Evolutionary conservation across 2,888 invertebrate genomes (phyloP).

Genomic region (Brenthis hecate): DNA sequence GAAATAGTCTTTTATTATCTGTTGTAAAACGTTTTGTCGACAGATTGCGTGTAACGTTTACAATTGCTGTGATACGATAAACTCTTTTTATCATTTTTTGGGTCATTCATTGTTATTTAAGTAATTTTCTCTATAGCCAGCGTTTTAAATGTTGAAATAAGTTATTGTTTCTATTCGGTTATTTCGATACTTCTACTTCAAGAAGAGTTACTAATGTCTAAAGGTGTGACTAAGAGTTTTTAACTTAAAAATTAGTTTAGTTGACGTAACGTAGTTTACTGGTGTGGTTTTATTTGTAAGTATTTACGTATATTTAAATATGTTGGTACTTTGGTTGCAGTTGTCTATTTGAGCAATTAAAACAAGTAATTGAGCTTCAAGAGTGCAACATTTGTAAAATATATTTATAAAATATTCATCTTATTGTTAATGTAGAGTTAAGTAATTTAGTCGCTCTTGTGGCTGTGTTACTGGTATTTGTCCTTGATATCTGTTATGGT

Average conservation of each 20-base stretch:
- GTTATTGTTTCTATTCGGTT: background rate
- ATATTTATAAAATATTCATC: too few relatives aligned
- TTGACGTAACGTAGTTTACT: background rate
- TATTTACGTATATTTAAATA: too few relatives aligned
- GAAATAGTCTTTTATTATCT: constrained; percentile 33
- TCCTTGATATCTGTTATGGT: constrained; percentile 1
- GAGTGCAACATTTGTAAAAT: too few relatives aligned
- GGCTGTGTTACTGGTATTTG: background rate
- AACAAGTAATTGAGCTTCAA: too few relatives aligned
- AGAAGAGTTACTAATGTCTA: constrained; percentile 11
- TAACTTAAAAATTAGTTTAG: background rate
- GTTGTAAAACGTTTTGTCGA: constrained; percentile 28
- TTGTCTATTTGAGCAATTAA: too few relatives aligned
- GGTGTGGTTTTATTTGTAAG: too few relatives aligned
- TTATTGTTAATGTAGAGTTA: too few relatives aligned
- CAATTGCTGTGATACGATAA: constrained; percentile 28
- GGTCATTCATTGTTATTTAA: constrained; percentile 2
- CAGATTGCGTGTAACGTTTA: constrained; percentile 29
- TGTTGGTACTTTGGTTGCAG: too few relatives aligned
- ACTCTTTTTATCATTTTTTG: constrained; percentile 13
- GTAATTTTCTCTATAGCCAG: background rate
- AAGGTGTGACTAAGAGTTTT: constrained; percentile 19
- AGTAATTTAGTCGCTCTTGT: background rate
- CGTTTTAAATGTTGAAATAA: background rate
- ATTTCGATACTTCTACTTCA: background rate